Conservation (phyloP, 1,140 invertebrate genomes). For the Medauroidea extradentata region DNA sequence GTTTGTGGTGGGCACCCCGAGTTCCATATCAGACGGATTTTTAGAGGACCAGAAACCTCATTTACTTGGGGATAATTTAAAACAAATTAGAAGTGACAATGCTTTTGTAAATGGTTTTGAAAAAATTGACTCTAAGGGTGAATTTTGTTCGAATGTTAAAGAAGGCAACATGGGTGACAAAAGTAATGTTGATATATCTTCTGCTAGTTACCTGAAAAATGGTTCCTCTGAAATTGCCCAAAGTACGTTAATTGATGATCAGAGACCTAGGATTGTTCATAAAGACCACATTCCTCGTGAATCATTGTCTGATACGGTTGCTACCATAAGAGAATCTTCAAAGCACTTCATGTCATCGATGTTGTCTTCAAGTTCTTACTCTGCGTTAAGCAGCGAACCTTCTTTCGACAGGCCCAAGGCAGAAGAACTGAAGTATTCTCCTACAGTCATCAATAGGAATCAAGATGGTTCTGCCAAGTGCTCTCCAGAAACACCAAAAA, state of each 20-base stretch:
- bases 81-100: too few species aligned
- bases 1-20: not conserved
- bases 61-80: too few species aligned
- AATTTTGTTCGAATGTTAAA: too few species aligned
- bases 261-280: not conserved
- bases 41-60: too few species aligned
- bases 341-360: slow-evolving; percentile 11
- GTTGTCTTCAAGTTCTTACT: not conserved
- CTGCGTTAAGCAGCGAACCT: not conserved
- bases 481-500: slow-evolving; percentile 1
- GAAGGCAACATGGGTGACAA: too few species aligned
- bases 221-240: not conserved
- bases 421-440: not conserved
- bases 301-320: not conserved
- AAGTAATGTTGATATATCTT: too few species aligned
- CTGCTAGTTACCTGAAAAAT: not conserved
- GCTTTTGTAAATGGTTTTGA: too few species aligned
- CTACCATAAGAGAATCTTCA: slow-evolving; percentile 5
- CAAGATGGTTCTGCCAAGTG: not conserved
- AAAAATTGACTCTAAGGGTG: too few species aligned
- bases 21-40: not conserved
- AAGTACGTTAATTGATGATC: not conserved
- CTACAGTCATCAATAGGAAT: too few species aligned
- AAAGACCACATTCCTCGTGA: not conserved
- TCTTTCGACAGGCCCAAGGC: not conserved